Evolutionary conservation across 2,113 vertebrate genomes (phyloP).

Genomic region (Ciconia stormi): DNA sequence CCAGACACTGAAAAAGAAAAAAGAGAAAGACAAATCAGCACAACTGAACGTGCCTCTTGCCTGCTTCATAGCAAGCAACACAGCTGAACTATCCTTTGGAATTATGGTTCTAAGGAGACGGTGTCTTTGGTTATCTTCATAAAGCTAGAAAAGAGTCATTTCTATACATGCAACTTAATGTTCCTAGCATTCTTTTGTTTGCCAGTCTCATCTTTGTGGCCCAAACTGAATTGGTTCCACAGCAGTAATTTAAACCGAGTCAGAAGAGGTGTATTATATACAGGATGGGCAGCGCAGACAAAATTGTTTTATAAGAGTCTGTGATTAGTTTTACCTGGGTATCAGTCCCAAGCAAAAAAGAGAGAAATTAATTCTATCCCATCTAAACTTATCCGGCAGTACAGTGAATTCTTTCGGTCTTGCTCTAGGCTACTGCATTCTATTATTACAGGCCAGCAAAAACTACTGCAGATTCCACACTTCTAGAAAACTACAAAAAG

Average conservation of each 20-base stretch:
- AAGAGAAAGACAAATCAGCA: not conserved
- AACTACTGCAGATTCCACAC: not conserved
- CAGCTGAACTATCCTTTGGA: not conserved
- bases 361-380: not conserved
- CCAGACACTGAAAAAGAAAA: slow-evolving; percentile 84
- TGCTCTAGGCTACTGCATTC: not conserved
- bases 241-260: not conserved
- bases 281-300: not conserved
- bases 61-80: accelerated
- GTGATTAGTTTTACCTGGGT: not conserved
- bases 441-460: not conserved
- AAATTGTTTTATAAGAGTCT: not conserved
- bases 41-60: accelerated
- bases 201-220: not conserved
- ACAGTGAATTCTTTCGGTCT: not conserved
- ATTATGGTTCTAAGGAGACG: not conserved
- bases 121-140: not conserved
- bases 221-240: not conserved
- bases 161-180: not conserved
- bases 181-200: not conserved
- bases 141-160: not conserved
- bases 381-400: not conserved
- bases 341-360: not conserved
- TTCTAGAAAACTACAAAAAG: not conserved
- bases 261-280: not conserved